phyloP scores from a whole-genome alignment of 2,888 invertebrate species.

The Torymus aiolomorphi region DNA sequence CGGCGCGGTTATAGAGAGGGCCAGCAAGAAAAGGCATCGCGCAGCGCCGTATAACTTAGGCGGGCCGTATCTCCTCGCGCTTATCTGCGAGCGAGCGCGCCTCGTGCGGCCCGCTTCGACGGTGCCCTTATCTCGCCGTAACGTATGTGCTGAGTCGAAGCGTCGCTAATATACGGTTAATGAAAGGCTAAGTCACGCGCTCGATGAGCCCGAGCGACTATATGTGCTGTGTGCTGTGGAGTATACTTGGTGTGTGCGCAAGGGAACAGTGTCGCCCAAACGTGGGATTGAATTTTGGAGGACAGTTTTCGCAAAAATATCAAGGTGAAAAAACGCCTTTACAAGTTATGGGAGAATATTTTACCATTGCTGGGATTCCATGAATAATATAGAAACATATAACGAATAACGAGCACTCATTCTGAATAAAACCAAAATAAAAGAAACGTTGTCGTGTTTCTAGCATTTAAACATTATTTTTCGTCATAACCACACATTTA shows the following conservation, averaged over 20 bases:
- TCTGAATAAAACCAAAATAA: no score
- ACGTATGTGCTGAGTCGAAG: conserved; percentile 64
- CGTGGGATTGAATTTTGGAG: no score
- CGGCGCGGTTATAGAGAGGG: not conserved
- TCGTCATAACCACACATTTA: no score
- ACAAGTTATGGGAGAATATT: no score
- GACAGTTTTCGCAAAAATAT: no score
- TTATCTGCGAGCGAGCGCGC: conserved; percentile 63
- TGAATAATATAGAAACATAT: no score
- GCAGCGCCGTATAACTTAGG: conserved; percentile 30
- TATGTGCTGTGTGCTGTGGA: not conserved
- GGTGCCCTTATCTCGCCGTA: conserved; percentile 62
- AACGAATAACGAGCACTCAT: no score
- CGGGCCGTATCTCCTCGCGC: conserved; percentile 64
- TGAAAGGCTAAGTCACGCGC: conserved; percentile 65
- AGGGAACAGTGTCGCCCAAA: no score
- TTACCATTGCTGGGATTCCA: no score
- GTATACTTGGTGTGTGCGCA: not conserved
- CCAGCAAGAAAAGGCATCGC: conserved; percentile 10
- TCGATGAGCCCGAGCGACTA: conserved; percentile 3
- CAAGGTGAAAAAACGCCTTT: no score
- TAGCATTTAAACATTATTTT: no score
- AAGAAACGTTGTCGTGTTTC: no score
- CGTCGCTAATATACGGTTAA: conserved; percentile 68
- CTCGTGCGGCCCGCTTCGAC: conserved; percentile 24